phyloP scores from a whole-genome alignment of 2,888 invertebrate genomes.

The Dicyrtomina minuta region DNA sequence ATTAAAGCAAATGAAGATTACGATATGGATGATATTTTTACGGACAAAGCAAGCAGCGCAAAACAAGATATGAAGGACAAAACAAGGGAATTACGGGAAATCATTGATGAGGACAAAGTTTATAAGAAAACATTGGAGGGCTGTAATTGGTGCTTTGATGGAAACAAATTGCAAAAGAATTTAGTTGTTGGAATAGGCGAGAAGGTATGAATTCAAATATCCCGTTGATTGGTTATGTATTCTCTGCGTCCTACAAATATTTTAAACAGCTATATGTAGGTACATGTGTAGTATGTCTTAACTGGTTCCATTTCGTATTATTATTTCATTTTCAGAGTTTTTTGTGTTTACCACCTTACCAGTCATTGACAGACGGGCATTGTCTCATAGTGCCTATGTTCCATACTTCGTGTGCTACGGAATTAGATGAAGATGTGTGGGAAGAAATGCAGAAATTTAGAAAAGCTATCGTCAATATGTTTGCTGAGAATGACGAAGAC shows the following conservation, averaged over 20 bases:
- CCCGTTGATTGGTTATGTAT: too few species aligned
- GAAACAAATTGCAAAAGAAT: constrained; percentile 76
- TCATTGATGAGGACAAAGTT: constrained; percentile 72
- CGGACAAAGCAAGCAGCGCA: constrained; percentile 65
- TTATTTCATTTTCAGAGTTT: constrained; percentile 61
- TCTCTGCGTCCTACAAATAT: too few species aligned
- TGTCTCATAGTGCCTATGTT: constrained; percentile 80
- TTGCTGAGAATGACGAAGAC: constrained; percentile 69
- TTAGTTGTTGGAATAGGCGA: constrained; percentile 77
- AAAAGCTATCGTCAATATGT: constrained; percentile 76
- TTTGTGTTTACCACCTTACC: constrained; percentile 75
- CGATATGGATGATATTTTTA: constrained; percentile 82
- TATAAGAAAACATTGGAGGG: constrained; percentile 72
- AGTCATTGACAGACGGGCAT: constrained; percentile 81
- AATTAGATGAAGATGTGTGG: constrained; percentile 93
- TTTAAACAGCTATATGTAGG: too few species aligned
- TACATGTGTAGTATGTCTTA: not conserved
- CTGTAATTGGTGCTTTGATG: constrained; percentile 82
- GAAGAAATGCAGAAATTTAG: constrained; percentile 78
- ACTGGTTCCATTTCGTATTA: not conserved
- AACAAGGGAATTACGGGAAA: constrained; percentile 65
- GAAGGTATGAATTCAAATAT: constrained; percentile 61
- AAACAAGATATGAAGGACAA: constrained; percentile 62
- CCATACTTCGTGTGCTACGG: constrained; percentile 76
- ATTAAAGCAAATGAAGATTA: constrained; percentile 57